These are phyloP conservation scores for Drosophila pectinifera DNA, from an alignment of 1,140 invertebrate species.

Conservation along the genomic window DNA sequence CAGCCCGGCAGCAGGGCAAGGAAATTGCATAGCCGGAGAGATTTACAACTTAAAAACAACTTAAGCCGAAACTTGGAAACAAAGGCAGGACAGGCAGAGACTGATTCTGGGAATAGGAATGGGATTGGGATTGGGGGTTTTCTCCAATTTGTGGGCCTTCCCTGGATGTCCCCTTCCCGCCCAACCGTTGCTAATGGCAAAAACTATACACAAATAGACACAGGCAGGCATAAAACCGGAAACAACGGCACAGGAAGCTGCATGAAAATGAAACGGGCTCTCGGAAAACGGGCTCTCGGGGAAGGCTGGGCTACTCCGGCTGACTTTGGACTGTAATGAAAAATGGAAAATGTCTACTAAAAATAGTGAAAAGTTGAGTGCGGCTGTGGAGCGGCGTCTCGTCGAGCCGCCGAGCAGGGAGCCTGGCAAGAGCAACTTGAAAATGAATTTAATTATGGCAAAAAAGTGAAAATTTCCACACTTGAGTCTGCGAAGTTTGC, in stretches of 20 bases:
- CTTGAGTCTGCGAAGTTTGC: conserved; percentile 77
- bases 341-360: conserved; percentile 78
- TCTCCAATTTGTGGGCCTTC: conserved; percentile 62
- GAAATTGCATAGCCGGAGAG: conserved; percentile 73
- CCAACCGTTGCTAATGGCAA: conserved; percentile 64
- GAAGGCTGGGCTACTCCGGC: neutral
- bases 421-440: conserved; percentile 69
- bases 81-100: conserved; percentile 42
- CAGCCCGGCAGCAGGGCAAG: conserved; percentile 25
- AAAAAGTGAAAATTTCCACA: conserved; percentile 83
- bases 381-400: conserved; percentile 33
- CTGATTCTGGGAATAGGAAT: conserved; percentile 7
- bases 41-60: conserved; percentile 84
- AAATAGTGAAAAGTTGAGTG: conserved; percentile 59
- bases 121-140: conserved; percentile 15
- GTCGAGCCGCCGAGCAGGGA: conserved; percentile 38
- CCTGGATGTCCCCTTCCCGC: conserved; percentile 4
- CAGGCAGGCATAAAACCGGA: conserved; percentile 70
- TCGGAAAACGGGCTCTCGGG: conserved; percentile 22
- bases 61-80: conserved; percentile 80
- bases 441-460: conserved; percentile 83
- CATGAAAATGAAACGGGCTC: conserved; percentile 78
- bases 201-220: conserved; percentile 76
- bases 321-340: conserved; percentile 73
- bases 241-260: conserved; percentile 80